Conservation (phyloP, 2,888 invertebrate genomes). For the Hypolimnas misippus region DNA sequence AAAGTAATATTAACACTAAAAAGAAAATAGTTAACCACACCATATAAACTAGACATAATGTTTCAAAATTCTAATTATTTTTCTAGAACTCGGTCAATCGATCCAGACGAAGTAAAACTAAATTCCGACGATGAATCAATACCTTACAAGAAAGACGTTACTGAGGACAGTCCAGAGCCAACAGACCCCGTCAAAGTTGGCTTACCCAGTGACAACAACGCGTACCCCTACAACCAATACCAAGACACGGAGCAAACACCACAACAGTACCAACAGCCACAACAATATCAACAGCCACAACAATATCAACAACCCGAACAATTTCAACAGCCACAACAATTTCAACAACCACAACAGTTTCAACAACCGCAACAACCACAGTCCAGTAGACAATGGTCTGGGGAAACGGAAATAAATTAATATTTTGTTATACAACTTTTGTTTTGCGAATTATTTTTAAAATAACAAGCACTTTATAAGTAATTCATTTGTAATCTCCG, state of each 20-base stretch:
- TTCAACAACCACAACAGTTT: conserved; percentile 40
- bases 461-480: not conserved
- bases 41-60: too few species aligned
- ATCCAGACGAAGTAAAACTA: conserved; percentile 73
- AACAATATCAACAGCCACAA: conserved; percentile 44
- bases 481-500: not conserved
- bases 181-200: conserved; percentile 66
- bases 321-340: conserved; percentile 38
- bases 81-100: conserved; percentile 63
- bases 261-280: conserved; percentile 35
- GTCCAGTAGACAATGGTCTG: conserved; percentile 62
- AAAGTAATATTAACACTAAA: too few species aligned
- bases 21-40: too few species aligned
- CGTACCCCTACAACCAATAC: conserved; percentile 55
- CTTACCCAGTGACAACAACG: conserved; percentile 52
- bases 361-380: conserved; percentile 43
- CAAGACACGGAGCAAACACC: conserved; percentile 33
- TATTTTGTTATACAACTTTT: conserved; percentile 13
- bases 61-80: not conserved
- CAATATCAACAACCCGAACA: conserved; percentile 34
- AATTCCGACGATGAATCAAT: conserved; percentile 78
- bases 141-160: conserved; percentile 75
- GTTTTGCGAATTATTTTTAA: not conserved
- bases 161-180: conserved; percentile 71
- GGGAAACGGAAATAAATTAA: conserved; percentile 78